Evolutionary conservation across 2,888 invertebrate genomes (phyloP).

Genomic region (Melanostoma scalare): DNA sequence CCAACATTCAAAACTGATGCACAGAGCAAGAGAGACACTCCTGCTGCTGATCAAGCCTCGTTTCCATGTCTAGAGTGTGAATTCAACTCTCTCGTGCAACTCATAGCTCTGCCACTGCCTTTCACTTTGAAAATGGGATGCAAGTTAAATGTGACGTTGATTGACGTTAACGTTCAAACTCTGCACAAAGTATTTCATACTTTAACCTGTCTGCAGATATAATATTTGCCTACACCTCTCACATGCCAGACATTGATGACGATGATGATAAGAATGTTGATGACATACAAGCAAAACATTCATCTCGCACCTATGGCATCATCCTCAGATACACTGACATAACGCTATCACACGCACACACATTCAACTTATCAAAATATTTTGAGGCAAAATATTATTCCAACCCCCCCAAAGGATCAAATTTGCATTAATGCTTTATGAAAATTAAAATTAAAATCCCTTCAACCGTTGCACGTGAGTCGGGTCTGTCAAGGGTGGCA

Average conservation of each 20-base stretch:
- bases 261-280: constrained; percentile 40
- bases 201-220: constrained; percentile 47
- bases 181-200: constrained; percentile 40
- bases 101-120: constrained; percentile 12
- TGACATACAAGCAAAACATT: constrained; percentile 41
- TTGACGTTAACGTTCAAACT: constrained; percentile 59
- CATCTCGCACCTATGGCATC: constrained; percentile 37
- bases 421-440: constrained; percentile 70
- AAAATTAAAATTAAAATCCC: constrained; percentile 70
- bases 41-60: not conserved
- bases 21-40: not conserved
- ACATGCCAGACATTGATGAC: constrained; percentile 53
- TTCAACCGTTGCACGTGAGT: constrained; percentile 50
- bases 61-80: not conserved
- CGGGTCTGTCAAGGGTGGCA: constrained; percentile 25
- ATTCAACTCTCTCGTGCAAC: constrained; percentile 20
- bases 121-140: constrained; percentile 42
- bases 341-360: constrained; percentile 20
- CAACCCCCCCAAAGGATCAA: constrained; percentile 63
- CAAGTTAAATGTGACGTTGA: constrained; percentile 64
- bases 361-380: constrained; percentile 55
- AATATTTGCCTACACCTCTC: not conserved
- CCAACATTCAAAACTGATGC: constrained; percentile 15
- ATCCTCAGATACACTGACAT: not conserved
- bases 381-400: constrained; percentile 63